Evolutionary conservation across 2,888 invertebrate genomes (phyloP).

Genomic region (Scaptomyza cyrtandrae): DNA sequence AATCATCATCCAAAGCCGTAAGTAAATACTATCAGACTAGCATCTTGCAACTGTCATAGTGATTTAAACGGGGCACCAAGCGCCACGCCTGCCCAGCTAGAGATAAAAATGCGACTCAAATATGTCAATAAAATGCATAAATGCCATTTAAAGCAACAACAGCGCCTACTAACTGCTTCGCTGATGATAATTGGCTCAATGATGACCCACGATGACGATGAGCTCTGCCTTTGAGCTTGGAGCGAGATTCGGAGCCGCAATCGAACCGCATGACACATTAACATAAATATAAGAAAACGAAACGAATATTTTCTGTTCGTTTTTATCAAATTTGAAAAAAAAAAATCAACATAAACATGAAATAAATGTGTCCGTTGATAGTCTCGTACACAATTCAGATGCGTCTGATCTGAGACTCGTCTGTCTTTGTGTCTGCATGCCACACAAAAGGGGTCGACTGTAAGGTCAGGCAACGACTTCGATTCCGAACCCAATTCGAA

Average conservation of each 20-base stretch:
- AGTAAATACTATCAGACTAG: slow-evolving; percentile 26
- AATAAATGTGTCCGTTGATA: slow-evolving; percentile 80
- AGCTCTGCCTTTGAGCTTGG: slow-evolving; percentile 30
- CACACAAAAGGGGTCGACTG: slow-evolving; percentile 70
- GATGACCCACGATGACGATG: slow-evolving; percentile 60
- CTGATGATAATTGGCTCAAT: slow-evolving; percentile 69
- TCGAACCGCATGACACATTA: slow-evolving; percentile 45
- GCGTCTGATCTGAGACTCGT: slow-evolving; percentile 61
- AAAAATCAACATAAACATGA: slow-evolving; percentile 82
- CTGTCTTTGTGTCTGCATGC: slow-evolving; percentile 33
- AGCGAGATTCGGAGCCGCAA: slow-evolving; percentile 6
- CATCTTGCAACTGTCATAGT: slow-evolving; percentile 36
- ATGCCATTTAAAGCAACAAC: slow-evolving; percentile 54
- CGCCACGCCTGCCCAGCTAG: slow-evolving; percentile 46
- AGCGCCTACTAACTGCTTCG: slow-evolving; percentile 58
- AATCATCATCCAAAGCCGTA: slow-evolving; percentile 35
- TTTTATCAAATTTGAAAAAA: slow-evolving; percentile 70
- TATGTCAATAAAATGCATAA: slow-evolving; percentile 77
- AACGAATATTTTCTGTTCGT: slow-evolving; percentile 40
- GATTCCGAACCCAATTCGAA: slow-evolving; percentile 13
- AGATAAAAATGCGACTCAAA: slow-evolving; percentile 60
- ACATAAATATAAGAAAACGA: slow-evolving; percentile 72
- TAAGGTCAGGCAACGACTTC: slow-evolving; percentile 62
- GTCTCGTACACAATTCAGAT: slow-evolving; percentile 78
- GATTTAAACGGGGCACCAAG: slow-evolving; percentile 42